A percentile compares a stretch with the other conserved stretches of the same genome.
Evolutionary conservation across 2,797 vertebrate genomes (phyloP).

Genomic region (Platyrinchus mystaceus): DNA sequence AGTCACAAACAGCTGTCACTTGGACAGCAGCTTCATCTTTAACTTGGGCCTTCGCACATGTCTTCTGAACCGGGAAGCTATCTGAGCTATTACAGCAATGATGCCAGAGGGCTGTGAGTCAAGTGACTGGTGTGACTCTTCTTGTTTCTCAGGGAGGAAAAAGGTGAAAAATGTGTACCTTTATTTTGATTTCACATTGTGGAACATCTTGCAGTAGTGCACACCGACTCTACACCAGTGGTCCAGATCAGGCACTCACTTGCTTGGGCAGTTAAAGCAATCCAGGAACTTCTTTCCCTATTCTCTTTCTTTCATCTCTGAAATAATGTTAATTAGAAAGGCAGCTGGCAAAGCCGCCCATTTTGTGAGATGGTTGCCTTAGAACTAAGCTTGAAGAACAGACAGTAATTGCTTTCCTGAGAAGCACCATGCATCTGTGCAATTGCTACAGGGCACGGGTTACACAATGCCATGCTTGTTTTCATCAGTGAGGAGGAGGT

Average conservation of each 20-base stretch:
- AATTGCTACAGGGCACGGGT: neutral
- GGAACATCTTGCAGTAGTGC: neutral
- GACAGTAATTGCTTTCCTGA: neutral
- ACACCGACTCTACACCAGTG: neutral
- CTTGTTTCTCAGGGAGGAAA: neutral
- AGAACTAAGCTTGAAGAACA: conserved; percentile 14
- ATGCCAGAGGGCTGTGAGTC: neutral
- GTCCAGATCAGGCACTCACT: neutral
- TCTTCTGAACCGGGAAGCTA: neutral
- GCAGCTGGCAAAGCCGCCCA: neutral
- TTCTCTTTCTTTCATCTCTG: neutral
- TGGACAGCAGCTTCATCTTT: neutral
- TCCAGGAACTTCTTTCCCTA: neutral
- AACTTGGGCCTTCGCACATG: neutral
- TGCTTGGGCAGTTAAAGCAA: neutral
- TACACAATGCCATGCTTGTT: neutral
- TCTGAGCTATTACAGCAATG: neutral
- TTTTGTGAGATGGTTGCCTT: neutral
- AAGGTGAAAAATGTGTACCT: neutral
- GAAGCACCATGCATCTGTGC: neutral
- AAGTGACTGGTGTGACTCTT: neutral
- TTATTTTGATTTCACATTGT: neutral
- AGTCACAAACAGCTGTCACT: neutral
- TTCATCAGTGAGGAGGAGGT: neutral
- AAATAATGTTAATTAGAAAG: neutral